phyloP scores from a whole-genome alignment of 1,140 invertebrate species.

The Druon quercuslanigerum region DNA sequence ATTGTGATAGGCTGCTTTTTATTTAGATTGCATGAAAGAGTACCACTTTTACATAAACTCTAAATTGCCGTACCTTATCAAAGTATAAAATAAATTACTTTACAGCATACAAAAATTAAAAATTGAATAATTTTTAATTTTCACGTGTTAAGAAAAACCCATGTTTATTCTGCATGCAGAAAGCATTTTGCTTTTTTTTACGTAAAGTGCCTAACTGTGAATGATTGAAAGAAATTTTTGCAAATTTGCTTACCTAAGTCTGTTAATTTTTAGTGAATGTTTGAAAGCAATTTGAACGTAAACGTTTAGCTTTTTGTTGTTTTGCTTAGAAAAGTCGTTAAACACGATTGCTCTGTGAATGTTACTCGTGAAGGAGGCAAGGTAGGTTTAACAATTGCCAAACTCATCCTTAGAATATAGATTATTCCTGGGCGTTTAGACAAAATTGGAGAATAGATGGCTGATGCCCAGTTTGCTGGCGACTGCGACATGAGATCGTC shows the following conservation, averaged over 20 bases:
- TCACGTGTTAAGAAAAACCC: too few relatives aligned
- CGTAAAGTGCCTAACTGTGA: neutral
- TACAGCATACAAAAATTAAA: too few relatives aligned
- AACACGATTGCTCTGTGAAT: conserved; percentile 1
- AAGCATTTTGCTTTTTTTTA: neutral
- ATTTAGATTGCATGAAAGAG: neutral
- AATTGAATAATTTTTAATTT: neutral
- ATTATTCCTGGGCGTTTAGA: too few relatives aligned
- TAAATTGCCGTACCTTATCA: neutral
- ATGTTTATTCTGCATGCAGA: conserved; percentile 10
- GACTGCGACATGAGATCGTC: too few relatives aligned
- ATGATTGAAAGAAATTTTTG: neutral
- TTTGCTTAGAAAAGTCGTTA: conserved; percentile 7
- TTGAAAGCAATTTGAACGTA: neutral
- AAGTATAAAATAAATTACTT: too few relatives aligned
- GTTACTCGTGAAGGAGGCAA: conserved; percentile 1
- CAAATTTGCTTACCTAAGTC: neutral
- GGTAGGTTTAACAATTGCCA: conserved; percentile 1
- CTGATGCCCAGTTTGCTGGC: too few relatives aligned
- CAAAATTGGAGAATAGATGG: too few relatives aligned
- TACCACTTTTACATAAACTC: conserved; percentile 4
- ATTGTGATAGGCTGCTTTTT: neutral
- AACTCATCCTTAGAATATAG: neutral
- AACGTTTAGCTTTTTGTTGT: neutral
- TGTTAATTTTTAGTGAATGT: neutral